Percentiles rank a stretch among this genome's conserved stretches.
Evolutionary conservation across 1,140 invertebrate species (phyloP).

Genomic region (Maconellicoccus hirsutus): DNA sequence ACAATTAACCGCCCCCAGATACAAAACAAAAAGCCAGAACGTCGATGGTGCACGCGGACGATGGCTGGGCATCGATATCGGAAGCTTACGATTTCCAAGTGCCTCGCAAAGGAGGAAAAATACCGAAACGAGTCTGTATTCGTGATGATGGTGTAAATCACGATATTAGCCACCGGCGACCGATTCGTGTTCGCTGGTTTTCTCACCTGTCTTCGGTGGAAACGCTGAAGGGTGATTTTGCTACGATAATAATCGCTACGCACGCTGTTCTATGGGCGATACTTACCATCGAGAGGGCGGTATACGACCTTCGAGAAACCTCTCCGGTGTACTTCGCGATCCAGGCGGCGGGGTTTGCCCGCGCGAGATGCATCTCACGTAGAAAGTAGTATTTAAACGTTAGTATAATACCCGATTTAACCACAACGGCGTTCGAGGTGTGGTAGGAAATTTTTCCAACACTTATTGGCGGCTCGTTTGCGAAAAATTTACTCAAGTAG

Average conservation of each 20-base stretch:
- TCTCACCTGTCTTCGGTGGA: not conserved
- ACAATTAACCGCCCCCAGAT: constrained; percentile 7
- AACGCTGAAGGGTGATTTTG: not conserved
- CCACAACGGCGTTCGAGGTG: too few species aligned
- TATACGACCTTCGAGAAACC: not conserved
- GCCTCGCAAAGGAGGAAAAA: too few species aligned
- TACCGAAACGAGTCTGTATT: not conserved
- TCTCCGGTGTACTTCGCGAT: too few species aligned
- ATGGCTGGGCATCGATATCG: not conserved
- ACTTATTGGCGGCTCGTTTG: not conserved
- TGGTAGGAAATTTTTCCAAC: too few species aligned
- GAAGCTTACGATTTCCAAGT: not conserved
- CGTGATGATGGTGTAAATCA: constrained; percentile 7
- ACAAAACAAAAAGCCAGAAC: not conserved
- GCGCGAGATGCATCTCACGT: too few species aligned
- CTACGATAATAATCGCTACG: not conserved
- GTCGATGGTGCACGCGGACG: not conserved
- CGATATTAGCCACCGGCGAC: constrained; percentile 1
- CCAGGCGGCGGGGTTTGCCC: too few species aligned
- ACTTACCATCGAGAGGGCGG: not conserved
- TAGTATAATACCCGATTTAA: too few species aligned
- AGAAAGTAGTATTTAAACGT: too few species aligned
- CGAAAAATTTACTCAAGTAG: not conserved
- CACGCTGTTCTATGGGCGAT: not conserved
- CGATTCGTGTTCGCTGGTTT: constrained; percentile 2